Evolutionary conservation across 1,140 invertebrate species (phyloP).

Genomic region (Trichonephila inaurata): DNA sequence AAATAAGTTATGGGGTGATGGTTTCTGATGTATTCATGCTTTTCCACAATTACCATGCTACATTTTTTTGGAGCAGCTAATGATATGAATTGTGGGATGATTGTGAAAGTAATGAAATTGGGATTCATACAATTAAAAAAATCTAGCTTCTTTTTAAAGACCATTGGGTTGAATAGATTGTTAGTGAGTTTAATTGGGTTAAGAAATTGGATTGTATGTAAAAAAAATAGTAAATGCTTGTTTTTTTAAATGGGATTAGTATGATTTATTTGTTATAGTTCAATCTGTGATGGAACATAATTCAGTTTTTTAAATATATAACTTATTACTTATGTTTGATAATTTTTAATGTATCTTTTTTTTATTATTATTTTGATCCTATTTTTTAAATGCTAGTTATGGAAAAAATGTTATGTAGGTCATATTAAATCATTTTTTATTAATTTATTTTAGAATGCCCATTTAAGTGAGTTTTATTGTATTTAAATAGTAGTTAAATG

Average conservation of each 20-base stretch:
- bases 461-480: no score
- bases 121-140: background rate
- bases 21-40: slow-evolving; percentile 24
- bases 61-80: slow-evolving; percentile 18
- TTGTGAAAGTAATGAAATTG: background rate
- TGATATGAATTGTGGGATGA: background rate
- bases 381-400: no score
- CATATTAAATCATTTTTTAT: no score
- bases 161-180: background rate
- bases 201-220: background rate
- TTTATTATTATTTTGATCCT: no score
- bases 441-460: no score
- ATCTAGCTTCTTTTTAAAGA: background rate
- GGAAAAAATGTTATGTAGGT: no score
- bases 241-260: background rate
- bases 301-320: no score
- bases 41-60: background rate
- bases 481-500: no score
- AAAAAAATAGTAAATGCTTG: background rate
- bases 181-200: background rate
- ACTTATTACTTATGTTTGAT: no score
- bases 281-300: no score
- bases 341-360: no score
- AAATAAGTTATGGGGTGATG: slow-evolving; percentile 23
- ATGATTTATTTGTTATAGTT: background rate